Percentiles rank a stretch among this genome's conserved stretches.
These are phyloP conservation scores for Adrianichthys oophorus DNA, from an alignment of 2,797 vertebrate species.

Conservation along the genomic window DNA sequence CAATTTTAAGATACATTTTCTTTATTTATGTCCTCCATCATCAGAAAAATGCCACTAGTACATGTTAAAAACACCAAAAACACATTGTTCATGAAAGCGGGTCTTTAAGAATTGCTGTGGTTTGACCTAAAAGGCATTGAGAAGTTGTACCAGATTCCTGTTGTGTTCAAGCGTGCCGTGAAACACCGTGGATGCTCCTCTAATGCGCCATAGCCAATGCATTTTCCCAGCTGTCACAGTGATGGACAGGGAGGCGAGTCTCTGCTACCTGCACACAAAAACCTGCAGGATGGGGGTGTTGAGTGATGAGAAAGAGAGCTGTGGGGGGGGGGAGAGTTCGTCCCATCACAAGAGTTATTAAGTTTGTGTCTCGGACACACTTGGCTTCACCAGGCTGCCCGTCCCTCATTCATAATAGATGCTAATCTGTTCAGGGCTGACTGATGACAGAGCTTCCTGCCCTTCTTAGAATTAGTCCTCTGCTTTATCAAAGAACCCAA, in stretches of 20 bases:
- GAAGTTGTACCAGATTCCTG: conserved; percentile 34
- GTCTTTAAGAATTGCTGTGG: no score
- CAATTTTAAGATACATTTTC: no score
- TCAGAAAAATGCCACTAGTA: no score
- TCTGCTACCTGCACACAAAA: conserved; percentile 87
- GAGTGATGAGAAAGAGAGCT: conserved; percentile 30
- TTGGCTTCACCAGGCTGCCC: conserved; percentile 92
- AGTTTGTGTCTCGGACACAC: conserved; percentile 97
- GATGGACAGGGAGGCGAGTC: conserved; percentile 84
- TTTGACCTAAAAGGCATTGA: conserved; percentile 4
- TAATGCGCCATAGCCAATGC: conserved; percentile 85
- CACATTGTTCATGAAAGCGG: no score
- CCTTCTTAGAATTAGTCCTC: conserved; percentile 94
- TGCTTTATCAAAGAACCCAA: conserved; percentile 96
- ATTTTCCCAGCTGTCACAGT: conserved; percentile 91
- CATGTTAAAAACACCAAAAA: no score
- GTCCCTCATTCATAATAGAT: conserved; percentile 96
- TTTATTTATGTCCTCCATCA: no score
- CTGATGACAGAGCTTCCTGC: conserved; percentile 97
- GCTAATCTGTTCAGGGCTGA: conserved; percentile 98
- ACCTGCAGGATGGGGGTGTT: conserved; percentile 62
- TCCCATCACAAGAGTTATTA: conserved; percentile 91
- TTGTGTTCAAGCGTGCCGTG: conserved; percentile 55
- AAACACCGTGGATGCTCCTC: conserved; percentile 55
- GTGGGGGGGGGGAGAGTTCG: conserved; percentile 73